A percentile compares a stretch with the other conserved stretches of the same genome.
Conservation (phyloP, 2,888 invertebrate genomes). For the Drosophila ustulata region DNA sequence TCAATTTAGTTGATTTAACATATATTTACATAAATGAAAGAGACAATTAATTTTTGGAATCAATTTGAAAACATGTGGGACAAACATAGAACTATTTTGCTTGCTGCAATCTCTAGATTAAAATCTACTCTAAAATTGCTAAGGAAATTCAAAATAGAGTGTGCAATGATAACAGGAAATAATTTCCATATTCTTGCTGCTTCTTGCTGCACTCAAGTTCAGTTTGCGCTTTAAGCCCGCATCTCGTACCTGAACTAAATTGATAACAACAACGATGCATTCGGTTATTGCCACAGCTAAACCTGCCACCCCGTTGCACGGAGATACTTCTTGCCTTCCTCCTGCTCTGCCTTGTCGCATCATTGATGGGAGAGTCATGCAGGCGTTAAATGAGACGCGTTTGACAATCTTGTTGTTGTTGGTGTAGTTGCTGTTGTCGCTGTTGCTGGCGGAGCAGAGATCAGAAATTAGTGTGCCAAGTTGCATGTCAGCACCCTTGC, state of each 20-base stretch:
- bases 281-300: constrained; percentile 43
- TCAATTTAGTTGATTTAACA: too few species aligned
- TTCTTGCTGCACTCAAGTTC: not conserved
- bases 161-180: not conserved
- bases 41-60: too few species aligned
- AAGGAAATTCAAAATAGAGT: not conserved
- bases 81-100: too few species aligned
- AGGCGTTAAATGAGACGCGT: constrained; percentile 75
- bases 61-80: too few species aligned
- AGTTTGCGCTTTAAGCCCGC: constrained; percentile 19
- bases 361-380: constrained; percentile 54
- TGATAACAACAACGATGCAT: constrained; percentile 46
- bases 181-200: not conserved
- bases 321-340: not conserved
- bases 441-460: constrained; percentile 45
- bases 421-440: constrained; percentile 15
- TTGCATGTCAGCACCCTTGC: constrained; percentile 50
- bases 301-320: constrained; percentile 17
- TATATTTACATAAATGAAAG: too few species aligned
- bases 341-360: not conserved
- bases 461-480: constrained; percentile 73
- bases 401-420: constrained; percentile 52
- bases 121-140: not conserved
- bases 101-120: not conserved
- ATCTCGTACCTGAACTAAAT: constrained; percentile 39